Conservation (phyloP, 2,888 invertebrate genomes). For the Gandaritis pyraliata region DNA sequence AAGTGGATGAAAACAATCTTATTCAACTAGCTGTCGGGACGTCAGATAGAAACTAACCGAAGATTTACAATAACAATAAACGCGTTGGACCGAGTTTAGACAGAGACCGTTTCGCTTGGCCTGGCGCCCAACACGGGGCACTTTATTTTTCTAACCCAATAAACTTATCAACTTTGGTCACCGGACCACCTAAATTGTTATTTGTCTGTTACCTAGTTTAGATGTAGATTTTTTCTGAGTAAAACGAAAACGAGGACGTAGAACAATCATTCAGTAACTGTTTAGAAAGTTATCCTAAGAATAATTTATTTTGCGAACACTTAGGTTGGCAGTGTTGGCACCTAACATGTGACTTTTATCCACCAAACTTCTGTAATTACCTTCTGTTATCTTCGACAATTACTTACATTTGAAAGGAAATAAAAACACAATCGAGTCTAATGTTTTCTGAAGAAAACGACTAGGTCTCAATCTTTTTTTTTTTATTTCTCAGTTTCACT, state of each 20-base stretch:
- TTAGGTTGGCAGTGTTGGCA: constrained; percentile 7
- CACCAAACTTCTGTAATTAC: not conserved
- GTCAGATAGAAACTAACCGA: constrained; percentile 47
- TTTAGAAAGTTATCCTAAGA: not conserved
- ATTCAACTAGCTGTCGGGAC: constrained; percentile 53
- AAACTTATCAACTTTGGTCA: constrained; percentile 17
- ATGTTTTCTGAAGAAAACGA: too few relatives aligned
- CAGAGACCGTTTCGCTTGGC: constrained; percentile 48
- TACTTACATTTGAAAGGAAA: too few relatives aligned
- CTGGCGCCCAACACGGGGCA: constrained; percentile 60
- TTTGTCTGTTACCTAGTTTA: constrained; percentile 1
- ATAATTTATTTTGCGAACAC: not conserved
- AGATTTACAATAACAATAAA: constrained; percentile 59
- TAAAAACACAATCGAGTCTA: too few relatives aligned
- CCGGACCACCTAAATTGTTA: constrained; percentile 9
- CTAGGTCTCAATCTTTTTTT: too few relatives aligned
- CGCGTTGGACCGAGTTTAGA: constrained; percentile 52
- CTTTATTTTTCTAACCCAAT: constrained; percentile 45
- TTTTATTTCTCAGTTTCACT: too few relatives aligned
- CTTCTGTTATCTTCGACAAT: too few relatives aligned
- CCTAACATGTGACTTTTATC: constrained; percentile 4
- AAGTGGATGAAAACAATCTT: constrained; percentile 59
- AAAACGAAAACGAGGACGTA: not conserved
- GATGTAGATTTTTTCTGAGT: not conserved
- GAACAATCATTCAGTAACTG: not conserved